Base-by-base conservation (phyloP, 2,888 invertebrate genomes). In the Cataglyphis cursor region DNA sequence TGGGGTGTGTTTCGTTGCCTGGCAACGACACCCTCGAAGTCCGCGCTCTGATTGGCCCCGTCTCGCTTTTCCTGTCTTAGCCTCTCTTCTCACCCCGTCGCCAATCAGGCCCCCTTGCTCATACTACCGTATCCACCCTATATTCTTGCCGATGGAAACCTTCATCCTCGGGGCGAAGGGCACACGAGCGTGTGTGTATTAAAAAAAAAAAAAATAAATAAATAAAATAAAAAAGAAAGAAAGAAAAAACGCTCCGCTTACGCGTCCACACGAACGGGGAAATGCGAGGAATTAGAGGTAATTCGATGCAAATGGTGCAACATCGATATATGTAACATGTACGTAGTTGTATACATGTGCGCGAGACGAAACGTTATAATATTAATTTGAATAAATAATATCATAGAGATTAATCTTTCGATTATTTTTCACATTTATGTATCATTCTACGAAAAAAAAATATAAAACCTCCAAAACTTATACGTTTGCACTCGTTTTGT, bases 1-100 rank as follows among this genome's bases (percentile, higher is more conserved):
- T 92, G 90, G 91, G 92, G 92, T 92, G 93, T 93, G 92, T 93
- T 92, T 92, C 92, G 95, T 95, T 94, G 94, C 95, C 91, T 91
- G 91, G 95, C 94, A 94, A 94, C 94, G 91, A 92, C 91, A 93
- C 93, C 92, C 93, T 91, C 92, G 85, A 92, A 91, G 91, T 92
- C 91, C 92, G 90, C 73, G 89, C 91, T 92, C 93, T 90, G 93
- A 94, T 94, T 94, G 94, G 93, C 92, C 93, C 93, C 90, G 89
- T 92, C 88, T 90, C 89, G 85, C 87, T 91, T 91, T 89, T 91
- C 91, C 92, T 91, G 89, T 91, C 91, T 93, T 89, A 89, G 89
- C 84, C 88, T 89, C 89, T 87, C 89, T 87, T 89, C 89, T 89
- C 88, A 82, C 85, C 86, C 84, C 82, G 73, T 84, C 75, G 75